Evolutionary conservation across 2,797 vertebrate species (phyloP), one percentile per base, ranked within the genome.

Genomic region (Sylvia borin): DNA sequence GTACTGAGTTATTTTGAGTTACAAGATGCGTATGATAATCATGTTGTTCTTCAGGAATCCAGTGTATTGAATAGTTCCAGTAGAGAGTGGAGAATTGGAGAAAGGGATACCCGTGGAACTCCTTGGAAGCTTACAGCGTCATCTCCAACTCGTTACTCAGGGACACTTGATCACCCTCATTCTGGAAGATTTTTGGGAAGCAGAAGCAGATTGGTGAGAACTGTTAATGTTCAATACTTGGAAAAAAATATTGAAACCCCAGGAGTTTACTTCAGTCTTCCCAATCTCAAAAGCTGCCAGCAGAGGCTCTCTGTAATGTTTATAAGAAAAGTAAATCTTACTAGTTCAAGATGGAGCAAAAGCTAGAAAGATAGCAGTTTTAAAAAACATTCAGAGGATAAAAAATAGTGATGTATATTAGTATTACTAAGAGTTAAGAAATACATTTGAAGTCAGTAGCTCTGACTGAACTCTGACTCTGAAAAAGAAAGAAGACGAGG

Each of bases 171-270:
- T 51, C 98, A 98, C 66, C 97, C 98, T 4, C 98, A 97, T 98
- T 97, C 97, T 26, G 98, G 98, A 91, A 98, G 98, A 55, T 92
- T 98, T 73, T 96, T 98, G 87, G 98, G 97, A 96, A 98, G 97
- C 97, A 97, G 98, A 97, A 98, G 92, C 95, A 98, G 98, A 98
- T 92, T 98, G 98, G 98, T 99, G 96, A 97, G 98, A 91, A 32
- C 48, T 85, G 22, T 84, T 91, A 25, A 62, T 74, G 6, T 73
- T 5, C 72, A 34, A 45, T 50, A 32, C 21, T 72, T 77, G 24
- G 43, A 12, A 54, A 78, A 68, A 60, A 73, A 13, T 25, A 54
- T 2, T 78, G 55, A 73, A 85, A 38, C 11, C 8, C 16, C 31
- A 16, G 38, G 16, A 20, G 36, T 90, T 93, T 83, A 47, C 42